A percentile compares a stretch with the other conserved stretches of the same genome.
Conservation (phyloP, 2,888 invertebrate species). For the Xestia ashworthii region DNA sequence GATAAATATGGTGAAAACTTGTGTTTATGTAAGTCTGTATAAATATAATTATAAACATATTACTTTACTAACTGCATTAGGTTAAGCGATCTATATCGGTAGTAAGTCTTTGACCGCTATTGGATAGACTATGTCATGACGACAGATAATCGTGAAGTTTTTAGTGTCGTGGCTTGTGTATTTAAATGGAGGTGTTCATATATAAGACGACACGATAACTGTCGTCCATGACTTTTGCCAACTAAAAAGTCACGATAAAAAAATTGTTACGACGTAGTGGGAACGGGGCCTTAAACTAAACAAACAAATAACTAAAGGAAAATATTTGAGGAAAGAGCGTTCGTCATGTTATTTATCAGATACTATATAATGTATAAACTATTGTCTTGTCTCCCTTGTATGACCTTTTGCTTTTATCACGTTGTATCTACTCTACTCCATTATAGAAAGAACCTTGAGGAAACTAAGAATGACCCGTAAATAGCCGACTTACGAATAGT, state of each 20-base stretch:
- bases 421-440: conserved; percentile 27
- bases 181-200: no score
- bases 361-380: background rate
- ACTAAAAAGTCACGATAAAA: no score
- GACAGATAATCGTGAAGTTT: no score
- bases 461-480: conserved; percentile 34
- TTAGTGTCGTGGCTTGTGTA: no score
- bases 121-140: background rate
- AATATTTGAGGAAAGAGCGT: background rate
- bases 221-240: no score
- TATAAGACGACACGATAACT: no score
- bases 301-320: background rate
- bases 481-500: conserved; percentile 31
- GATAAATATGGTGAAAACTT: no score
- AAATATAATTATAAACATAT: no score
- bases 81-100: no score
- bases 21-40: no score
- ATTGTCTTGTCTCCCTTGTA: background rate
- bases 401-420: conserved; percentile 23
- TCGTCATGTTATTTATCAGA: background rate
- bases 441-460: conserved; percentile 41
- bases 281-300: background rate
- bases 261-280: no score
- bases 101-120: background rate
- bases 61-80: no score